Evolutionary conservation across 2,888 invertebrate species (phyloP).

Genomic region (Stictocephala bisonia): DNA sequence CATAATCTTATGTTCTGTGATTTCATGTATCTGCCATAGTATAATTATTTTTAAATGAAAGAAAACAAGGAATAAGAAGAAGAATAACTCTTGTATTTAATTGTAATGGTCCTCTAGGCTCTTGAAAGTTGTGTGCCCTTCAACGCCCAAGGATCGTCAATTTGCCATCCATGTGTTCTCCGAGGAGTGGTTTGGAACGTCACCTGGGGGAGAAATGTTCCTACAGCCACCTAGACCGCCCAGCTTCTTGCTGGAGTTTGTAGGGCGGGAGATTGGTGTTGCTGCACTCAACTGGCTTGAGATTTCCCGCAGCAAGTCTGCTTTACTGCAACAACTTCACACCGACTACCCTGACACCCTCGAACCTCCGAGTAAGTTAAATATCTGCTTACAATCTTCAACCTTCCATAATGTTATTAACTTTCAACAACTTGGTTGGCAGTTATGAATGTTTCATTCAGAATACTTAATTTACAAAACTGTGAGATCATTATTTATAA

Average conservation of each 20-base stretch:
- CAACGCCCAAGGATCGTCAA: conserved; percentile 73
- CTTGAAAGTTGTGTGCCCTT: conserved; percentile 78
- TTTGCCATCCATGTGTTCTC: conserved; percentile 82
- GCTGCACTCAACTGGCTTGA: conserved; percentile 81
- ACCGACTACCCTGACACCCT: conserved; percentile 71
- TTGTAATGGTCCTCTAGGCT: no score
- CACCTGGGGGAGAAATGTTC: conserved; percentile 55
- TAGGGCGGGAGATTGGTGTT: conserved; percentile 78
- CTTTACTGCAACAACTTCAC: conserved; percentile 61
- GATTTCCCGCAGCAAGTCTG: conserved; percentile 73
- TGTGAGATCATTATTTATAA: no score
- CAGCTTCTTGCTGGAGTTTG: conserved; percentile 81
- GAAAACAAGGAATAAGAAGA: no score
- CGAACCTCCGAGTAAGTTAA: conserved; percentile 73
- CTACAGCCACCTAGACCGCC: conserved; percentile 66
- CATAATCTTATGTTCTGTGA: not conserved
- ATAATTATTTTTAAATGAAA: no score
- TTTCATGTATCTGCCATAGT: not conserved
- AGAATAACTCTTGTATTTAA: not conserved
- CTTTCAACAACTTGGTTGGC: no score
- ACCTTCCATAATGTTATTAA: no score
- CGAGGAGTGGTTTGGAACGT: conserved; percentile 76
- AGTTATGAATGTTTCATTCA: no score
- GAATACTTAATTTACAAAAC: no score
- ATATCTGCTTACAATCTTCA: no score